Conservation (phyloP, 2,888 invertebrate species). For the Dysmachus trigonus region DNA sequence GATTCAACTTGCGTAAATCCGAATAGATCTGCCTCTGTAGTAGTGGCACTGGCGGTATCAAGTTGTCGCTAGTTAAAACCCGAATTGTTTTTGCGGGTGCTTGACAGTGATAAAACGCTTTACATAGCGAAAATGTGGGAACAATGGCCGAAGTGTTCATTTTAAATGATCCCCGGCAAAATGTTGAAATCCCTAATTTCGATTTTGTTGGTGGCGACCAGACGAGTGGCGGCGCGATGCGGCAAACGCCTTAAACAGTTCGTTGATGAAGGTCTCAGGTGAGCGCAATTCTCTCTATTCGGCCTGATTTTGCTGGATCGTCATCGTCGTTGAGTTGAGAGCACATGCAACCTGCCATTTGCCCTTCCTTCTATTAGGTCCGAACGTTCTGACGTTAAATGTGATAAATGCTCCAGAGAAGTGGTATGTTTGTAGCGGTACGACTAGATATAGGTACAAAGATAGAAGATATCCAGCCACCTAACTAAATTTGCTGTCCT, state of each 20-base stretch:
- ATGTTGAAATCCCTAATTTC: neutral
- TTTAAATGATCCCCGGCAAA: neutral
- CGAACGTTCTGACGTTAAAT: conserved; percentile 12
- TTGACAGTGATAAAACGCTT: neutral
- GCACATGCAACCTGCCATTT: neutral
- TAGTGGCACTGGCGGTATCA: neutral
- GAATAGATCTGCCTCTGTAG: neutral
- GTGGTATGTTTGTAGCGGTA: neutral
- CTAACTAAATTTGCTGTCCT: neutral
- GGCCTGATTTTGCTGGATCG: neutral
- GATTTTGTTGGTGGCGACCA: neutral
- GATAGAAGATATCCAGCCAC: neutral
- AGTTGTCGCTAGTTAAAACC: neutral
- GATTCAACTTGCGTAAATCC: neutral
- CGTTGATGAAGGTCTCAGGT: neutral
- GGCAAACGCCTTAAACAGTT: neutral
- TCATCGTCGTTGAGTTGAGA: too few species aligned
- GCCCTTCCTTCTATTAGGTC: neutral
- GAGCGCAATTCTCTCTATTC: neutral
- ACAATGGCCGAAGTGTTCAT: neutral
- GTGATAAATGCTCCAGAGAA: conserved; percentile 23
- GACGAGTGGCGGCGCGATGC: neutral
- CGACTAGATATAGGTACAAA: neutral
- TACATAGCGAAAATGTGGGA: neutral
- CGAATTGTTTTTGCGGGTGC: neutral